Base-by-base conservation (phyloP, 2,888 invertebrate species). In the Chesias legatella region DNA sequence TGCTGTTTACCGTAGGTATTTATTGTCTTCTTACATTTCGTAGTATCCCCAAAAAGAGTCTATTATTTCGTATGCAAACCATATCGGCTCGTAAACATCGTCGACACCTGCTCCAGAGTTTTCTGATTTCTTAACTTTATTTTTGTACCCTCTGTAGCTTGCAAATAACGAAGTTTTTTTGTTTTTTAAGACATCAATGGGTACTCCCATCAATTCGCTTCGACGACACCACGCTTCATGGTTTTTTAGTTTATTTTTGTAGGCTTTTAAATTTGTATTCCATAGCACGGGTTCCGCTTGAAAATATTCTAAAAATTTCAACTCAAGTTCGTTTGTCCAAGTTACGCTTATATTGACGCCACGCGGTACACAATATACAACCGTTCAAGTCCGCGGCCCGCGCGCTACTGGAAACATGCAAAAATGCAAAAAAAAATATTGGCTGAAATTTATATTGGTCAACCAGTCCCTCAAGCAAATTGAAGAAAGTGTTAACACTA, bases 61-160 rank as follows among this genome's bases (percentile, higher is more conserved):
- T 39, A 53, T 48, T 1, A 33, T 11, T 24, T 53, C 44, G 10
- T 36, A 53, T 10, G 49, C 54, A 10, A 52, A 55, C 54, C 48
- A 55, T 8, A 43, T 37, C 1, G 55, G 51, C 17, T 50, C 39
- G 8, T 49, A 50, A 6, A 54, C 34, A 6, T 41, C 42, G n/a
- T 48, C 45, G 2, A 22, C 38, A 21, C 38, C 43, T 6, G 45
- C 43, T 21, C 48, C 48, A 34, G 34, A 38, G 1, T 26, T 20
- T 10, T 28, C 5, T 1, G 45, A 49, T 24, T n/a, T 10, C 23
- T 27, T 26, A 7, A 31, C 30, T 25, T 40, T 45, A 10, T 10
- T 29, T 32, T 34, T 27, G 20, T 40, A 28, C 7, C 23, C 10
- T 8, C 40, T 23, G 35, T 43, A 39, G 28, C 24, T 42, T 10